Percentiles rank a stretch among this genome's conserved stretches.
Evolutionary conservation across 2,797 vertebrate species (phyloP).

Genomic region (Pteronotus mesoamericanus): DNA sequence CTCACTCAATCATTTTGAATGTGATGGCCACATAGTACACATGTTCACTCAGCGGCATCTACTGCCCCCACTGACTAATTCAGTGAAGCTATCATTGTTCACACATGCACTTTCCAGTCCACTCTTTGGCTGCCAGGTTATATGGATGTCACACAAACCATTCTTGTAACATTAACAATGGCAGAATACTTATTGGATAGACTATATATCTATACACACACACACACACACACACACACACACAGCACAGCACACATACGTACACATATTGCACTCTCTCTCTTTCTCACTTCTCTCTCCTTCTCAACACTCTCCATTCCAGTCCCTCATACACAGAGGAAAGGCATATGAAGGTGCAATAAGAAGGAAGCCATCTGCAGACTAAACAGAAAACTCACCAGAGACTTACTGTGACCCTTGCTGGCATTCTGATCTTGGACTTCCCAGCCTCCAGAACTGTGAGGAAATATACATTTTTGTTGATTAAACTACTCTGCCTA

Average conservation of each 20-base stretch:
- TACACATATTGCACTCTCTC: background rate
- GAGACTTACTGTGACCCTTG: background rate
- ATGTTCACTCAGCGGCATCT: background rate
- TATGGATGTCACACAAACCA: too few species aligned
- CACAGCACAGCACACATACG: too few species aligned
- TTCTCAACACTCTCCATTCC: background rate
- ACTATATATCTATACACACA: too few species aligned
- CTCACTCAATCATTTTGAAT: background rate
- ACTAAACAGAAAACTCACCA: background rate
- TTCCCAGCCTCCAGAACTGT: background rate
- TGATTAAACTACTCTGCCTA: background rate
- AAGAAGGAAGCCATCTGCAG: background rate
- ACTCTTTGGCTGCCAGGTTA: too few species aligned
- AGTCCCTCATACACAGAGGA: background rate
- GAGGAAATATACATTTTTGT: background rate
- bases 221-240: too few species aligned
- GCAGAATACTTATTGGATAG: too few species aligned
- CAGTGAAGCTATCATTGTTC: too few species aligned
- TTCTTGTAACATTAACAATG: too few species aligned
- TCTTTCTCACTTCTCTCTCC: background rate
- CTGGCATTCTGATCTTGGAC: background rate
- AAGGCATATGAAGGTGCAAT: background rate
- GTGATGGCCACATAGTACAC: background rate
- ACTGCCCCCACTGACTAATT: background rate
- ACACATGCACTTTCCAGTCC: too few species aligned